A percentile compares a stretch with the other conserved stretches of the same genome.
phyloP scores from a whole-genome alignment of 2,888 invertebrate species.

The Scaptomyza polygonia region DNA sequence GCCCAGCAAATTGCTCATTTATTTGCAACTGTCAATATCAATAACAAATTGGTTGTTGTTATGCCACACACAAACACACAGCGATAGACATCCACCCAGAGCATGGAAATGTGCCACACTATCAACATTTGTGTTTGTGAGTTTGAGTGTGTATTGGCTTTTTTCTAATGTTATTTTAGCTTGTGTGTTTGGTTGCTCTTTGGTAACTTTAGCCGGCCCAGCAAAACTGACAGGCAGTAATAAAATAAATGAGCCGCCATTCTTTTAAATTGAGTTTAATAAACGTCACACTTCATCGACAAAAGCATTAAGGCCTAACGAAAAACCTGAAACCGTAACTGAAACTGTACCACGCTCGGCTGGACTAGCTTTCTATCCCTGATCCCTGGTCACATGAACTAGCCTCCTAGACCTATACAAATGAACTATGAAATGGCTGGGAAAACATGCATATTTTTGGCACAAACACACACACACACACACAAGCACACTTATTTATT shows the following conservation, averaged over 20 bases:
- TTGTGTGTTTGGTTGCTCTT: slow-evolving; percentile 60
- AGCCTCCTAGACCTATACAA: slow-evolving; percentile 54
- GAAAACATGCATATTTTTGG: slow-evolving; percentile 73
- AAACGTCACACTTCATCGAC: slow-evolving; percentile 79
- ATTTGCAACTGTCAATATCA: slow-evolving; percentile 81
- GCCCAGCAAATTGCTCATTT: slow-evolving; percentile 76
- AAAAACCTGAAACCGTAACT: slow-evolving; percentile 52
- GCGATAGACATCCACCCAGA: not conserved
- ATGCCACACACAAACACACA: slow-evolving; percentile 57
- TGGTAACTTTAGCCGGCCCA: slow-evolving; percentile 58
- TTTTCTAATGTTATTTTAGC: slow-evolving; percentile 10
- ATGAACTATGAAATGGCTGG: slow-evolving; percentile 79
- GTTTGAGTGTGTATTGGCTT: slow-evolving; percentile 5
- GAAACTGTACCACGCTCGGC: slow-evolving; percentile 66
- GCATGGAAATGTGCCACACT: slow-evolving; percentile 69
- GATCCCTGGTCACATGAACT: slow-evolving; percentile 20
- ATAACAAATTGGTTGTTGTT: slow-evolving; percentile 80
- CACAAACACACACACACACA: slow-evolving; percentile 33
- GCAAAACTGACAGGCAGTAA: slow-evolving; percentile 75
- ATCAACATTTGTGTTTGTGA: slow-evolving; percentile 56
- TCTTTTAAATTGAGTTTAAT: slow-evolving; percentile 80
- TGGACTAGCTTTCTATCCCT: slow-evolving; percentile 37
- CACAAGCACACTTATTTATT: slow-evolving; percentile 73
- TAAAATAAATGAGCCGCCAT: slow-evolving; percentile 80
- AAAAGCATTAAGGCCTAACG: slow-evolving; percentile 66